phyloP scores from a whole-genome alignment of 1,140 invertebrate species.

The Pogonomyrmex californicus region DNA sequence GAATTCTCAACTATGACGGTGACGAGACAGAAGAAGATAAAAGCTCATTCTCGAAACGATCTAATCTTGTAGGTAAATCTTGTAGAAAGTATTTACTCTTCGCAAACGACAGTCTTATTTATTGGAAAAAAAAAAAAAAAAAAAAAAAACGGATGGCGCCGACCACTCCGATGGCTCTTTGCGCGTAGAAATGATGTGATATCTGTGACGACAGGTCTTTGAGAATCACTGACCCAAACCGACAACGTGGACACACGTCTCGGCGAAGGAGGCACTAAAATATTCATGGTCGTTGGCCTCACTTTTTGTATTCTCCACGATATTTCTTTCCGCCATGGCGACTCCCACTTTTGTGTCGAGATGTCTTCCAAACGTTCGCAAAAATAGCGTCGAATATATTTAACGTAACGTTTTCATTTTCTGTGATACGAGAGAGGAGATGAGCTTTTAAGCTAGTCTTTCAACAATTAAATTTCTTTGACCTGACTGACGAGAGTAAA shows the following conservation, averaged over 20 bases:
- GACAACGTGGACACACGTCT: conserved; percentile 59
- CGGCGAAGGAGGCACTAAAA: conserved; percentile 62
- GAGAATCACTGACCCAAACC: conserved; percentile 70
- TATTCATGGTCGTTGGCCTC: conserved; percentile 71
- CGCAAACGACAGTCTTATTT: conserved; percentile 10
- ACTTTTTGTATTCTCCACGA: conserved; percentile 61
- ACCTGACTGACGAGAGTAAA: too few relatives aligned
- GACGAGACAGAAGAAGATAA: not conserved
- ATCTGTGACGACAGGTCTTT: conserved; percentile 62
- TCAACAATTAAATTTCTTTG: not conserved
- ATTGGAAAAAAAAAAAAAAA: conserved; percentile 31
- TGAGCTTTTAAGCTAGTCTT: too few relatives aligned
- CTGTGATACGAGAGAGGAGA: not conserved
- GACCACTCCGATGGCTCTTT: not conserved
- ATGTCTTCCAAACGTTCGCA: not conserved
- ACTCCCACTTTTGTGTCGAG: not conserved
- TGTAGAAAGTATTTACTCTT: conserved; percentile 15
- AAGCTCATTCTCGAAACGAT: not conserved
- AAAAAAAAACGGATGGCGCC: not conserved
- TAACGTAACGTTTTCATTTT: not conserved
- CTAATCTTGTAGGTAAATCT: not conserved
- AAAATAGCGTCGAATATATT: not conserved
- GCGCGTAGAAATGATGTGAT: conserved; percentile 65
- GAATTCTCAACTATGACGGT: not conserved
- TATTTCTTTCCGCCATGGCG: conserved; percentile 1